phyloP scores from a whole-genome alignment of 2,113 vertebrate species.

The Geococcyx californianus region DNA sequence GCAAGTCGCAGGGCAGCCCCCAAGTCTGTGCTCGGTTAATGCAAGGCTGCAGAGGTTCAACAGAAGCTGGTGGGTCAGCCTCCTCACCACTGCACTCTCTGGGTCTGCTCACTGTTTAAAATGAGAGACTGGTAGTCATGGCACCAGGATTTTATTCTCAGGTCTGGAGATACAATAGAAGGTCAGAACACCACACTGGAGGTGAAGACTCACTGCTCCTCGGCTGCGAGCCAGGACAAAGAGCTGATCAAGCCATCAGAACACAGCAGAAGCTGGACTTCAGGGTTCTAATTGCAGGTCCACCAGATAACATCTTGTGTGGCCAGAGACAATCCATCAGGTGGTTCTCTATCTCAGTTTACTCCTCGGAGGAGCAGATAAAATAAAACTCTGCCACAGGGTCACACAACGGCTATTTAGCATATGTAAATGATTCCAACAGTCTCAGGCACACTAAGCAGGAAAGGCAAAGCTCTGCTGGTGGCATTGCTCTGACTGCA shows the following conservation, averaged over 20 bases:
- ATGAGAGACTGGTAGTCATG: neutral
- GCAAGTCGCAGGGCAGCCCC: neutral
- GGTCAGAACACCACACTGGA: neutral
- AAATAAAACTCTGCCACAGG: constrained; percentile 19
- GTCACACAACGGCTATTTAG: constrained; percentile 42
- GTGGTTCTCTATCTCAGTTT: neutral
- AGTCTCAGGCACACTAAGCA: neutral
- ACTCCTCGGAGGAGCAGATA: neutral
- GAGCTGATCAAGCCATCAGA: neutral
- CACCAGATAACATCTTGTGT: constrained; percentile 18
- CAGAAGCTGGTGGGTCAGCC: neutral
- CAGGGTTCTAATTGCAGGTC: neutral
- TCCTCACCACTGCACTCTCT: neutral
- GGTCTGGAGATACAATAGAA: neutral
- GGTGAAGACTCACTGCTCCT: neutral
- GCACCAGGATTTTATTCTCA: neutral
- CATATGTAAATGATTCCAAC: constrained; percentile 9
- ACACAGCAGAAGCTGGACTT: neutral
- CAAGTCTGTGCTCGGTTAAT: neutral
- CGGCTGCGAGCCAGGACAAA: neutral
- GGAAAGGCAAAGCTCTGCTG: neutral
- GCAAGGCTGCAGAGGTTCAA: neutral
- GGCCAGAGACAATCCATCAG: neutral
- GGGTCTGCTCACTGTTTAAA: neutral
- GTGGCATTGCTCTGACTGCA: neutral